Percentiles rank a stretch among this genome's conserved stretches.
phyloP scores from a whole-genome alignment of 2,888 invertebrate genomes.

The Dolomedes plantarius region DNA sequence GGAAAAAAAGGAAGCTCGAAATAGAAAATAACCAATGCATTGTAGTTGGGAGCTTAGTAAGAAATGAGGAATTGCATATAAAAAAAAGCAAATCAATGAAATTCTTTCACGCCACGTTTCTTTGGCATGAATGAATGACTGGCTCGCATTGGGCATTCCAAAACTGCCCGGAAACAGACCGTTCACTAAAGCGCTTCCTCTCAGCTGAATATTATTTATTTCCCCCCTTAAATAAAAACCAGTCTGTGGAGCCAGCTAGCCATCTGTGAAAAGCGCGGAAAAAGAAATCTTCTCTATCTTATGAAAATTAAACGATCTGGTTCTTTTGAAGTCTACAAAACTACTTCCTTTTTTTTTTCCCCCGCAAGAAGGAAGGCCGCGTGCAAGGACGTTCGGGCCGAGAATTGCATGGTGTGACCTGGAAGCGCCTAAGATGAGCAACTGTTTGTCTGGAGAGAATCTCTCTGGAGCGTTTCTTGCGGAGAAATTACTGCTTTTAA shows the following conservation, averaged over 20 bases:
- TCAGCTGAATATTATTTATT: background rate
- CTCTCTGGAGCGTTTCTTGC: background rate
- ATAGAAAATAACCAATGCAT: no score
- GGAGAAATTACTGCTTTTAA: background rate
- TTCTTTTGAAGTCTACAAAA: background rate
- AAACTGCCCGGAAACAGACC: background rate
- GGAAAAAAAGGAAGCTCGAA: no score
- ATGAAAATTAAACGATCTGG: constrained; percentile 1
- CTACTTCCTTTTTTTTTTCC: background rate
- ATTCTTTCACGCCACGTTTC: background rate
- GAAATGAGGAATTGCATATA: no score
- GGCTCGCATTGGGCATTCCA: no score
- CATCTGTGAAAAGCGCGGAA: background rate
- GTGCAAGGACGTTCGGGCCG: background rate
- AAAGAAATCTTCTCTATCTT: background rate
- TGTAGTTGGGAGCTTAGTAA: no score
- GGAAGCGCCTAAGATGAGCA: background rate
- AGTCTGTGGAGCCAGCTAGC: background rate
- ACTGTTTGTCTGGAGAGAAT: background rate
- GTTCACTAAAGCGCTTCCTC: background rate
- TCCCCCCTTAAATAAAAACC: background rate
- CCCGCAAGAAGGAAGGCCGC: background rate
- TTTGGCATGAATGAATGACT: no score
- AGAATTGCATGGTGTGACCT: background rate
- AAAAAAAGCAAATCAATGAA: background rate